Base-by-base conservation (phyloP, 2,113 vertebrate genomes). In the Pseudopodoces humilis region DNA sequence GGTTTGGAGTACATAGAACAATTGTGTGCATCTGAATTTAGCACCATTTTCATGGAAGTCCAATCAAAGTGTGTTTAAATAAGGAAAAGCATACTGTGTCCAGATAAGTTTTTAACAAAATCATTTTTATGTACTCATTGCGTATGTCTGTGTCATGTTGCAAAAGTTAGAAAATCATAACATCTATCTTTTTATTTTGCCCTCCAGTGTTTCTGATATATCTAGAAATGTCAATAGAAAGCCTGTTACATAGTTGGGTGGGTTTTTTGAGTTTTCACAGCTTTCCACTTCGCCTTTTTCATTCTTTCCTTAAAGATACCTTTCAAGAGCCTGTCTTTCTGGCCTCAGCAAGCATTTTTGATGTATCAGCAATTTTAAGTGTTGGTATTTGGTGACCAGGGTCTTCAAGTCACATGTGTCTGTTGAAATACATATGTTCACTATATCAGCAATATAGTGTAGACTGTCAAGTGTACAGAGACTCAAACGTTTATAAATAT, bases 1-100 rank as follows among this genome's bases (percentile, higher is more conserved):
- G 99, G 99, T 41, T 96, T 99, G 96, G 99, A 99, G 90, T 99
- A 99, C 90, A 98, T 99, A 91, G 98, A 99, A 84, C 99, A 99
- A 79, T 94, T 99, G 74, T 99, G 99, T 95, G 98, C 98, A 6
- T 97, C 99, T 88, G 99, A 99, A 96, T 99, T 99, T 96, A 98
- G 96, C 96, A 99, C 98, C 10, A 97, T 99, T 63, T 91, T 99
- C 55, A 99, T 99, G 99, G 99, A 99, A 95, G 98, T 99, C 91
- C 99, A 99, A 35, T 98, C 98, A 46, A 99, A 99, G 99, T 99
- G 98, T 81, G 98, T 97, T 82, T 67, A 33, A 82, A 28, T 64
- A 65, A 90, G 58, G 24, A 58, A 83, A 69, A 80, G 5, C 28
- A 10, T 15, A 30, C 17, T 16, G 4, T 62, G 31, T 62, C 70